Conservation (phyloP, 2,113 vertebrate genomes). For the Tachysurus vachellii region DNA sequence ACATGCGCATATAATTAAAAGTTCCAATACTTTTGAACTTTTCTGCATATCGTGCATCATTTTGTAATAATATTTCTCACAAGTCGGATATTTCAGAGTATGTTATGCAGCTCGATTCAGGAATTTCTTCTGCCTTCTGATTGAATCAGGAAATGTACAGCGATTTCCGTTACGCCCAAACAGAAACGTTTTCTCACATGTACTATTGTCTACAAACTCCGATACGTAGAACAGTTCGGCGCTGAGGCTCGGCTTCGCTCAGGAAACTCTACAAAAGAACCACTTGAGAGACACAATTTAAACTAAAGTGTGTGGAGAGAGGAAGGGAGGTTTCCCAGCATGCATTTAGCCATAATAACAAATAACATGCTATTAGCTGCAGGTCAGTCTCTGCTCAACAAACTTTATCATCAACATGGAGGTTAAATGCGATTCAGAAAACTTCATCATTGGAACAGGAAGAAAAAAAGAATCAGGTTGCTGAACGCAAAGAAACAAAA, state of each 20-base stretch:
- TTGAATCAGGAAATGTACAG: conserved; percentile 27
- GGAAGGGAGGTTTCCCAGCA: conserved; percentile 49
- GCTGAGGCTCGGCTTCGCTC: conserved; percentile 1
- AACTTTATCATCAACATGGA: not conserved
- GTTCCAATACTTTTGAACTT: not conserved
- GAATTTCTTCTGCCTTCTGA: conserved; percentile 1
- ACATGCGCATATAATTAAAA: not conserved
- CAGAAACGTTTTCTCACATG: not conserved
- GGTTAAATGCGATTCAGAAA: not conserved
- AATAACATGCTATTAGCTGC: conserved; percentile 14
- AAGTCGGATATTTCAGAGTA: not conserved
- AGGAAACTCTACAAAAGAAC: conserved; percentile 37
- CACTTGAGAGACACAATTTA: conserved; percentile 44
- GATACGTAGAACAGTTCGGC: not conserved
- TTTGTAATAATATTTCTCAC: not conserved
- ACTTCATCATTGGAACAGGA: not conserved
- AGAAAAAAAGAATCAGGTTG: not conserved
- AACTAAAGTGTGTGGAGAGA: conserved; percentile 7
- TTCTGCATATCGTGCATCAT: not conserved
- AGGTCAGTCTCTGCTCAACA: not conserved
- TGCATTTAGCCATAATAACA: conserved; percentile 28
- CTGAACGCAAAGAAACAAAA: not conserved
- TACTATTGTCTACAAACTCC: conserved; percentile 21
- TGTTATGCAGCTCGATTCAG: not conserved
- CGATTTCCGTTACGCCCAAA: conserved; percentile 28